Conservation (phyloP, 2,888 invertebrate genomes). For the Raillietiella orientalis region DNA sequence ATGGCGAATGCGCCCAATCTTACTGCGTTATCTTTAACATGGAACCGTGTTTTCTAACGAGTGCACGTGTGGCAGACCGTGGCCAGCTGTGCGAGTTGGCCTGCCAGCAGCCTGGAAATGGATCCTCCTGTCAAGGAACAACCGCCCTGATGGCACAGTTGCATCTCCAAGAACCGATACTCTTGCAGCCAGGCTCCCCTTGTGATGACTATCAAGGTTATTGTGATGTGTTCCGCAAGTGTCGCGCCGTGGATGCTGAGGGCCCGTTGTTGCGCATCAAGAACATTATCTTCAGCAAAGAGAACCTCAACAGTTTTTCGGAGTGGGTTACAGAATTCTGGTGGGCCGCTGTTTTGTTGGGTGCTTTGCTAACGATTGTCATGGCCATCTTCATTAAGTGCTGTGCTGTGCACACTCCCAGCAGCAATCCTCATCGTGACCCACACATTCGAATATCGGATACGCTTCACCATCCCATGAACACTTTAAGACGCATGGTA, state of each 20-base stretch:
- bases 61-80: conserved; percentile 36
- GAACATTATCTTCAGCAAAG: conserved; percentile 67
- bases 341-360: conserved; percentile 79
- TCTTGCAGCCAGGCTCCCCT: conserved; percentile 66
- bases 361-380: conserved; percentile 61
- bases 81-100: conserved; percentile 78
- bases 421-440: conserved; percentile 87
- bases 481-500: conserved; percentile 60
- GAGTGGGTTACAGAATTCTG: conserved; percentile 81
- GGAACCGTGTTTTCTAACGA: conserved; percentile 75
- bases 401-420: conserved; percentile 97
- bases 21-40: conserved; percentile 83
- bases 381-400: conserved; percentile 98
- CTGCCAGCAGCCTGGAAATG: conserved; percentile 25
- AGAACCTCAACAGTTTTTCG: conserved; percentile 53
- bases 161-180: conserved; percentile 9
- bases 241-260: conserved; percentile 92
- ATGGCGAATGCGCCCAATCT: conserved; percentile 73
- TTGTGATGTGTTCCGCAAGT: conserved; percentile 96
- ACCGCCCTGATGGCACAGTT: neutral
- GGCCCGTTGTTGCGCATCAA: conserved; percentile 86
- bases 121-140: neutral
- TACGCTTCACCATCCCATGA: conserved; percentile 61
- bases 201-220: conserved; percentile 99
- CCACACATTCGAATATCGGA: conserved; percentile 78